Conservation (phyloP, 2,113 vertebrate species). For the Sminthopsis crassicaudata region DNA sequence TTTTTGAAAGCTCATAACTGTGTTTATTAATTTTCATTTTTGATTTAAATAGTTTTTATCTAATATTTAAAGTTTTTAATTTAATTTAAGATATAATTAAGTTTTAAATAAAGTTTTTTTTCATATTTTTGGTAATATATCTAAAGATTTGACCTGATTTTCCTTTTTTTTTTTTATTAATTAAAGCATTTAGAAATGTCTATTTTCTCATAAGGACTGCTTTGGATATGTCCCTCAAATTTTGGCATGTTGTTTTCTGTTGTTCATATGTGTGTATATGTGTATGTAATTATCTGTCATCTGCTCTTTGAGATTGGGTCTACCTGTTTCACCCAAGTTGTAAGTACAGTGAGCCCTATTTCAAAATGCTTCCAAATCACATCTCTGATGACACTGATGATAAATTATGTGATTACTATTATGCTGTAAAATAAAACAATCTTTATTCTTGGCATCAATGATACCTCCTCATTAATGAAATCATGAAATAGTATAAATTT, state of each 20-base stretch:
- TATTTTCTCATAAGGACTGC: not conserved
- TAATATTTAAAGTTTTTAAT: not conserved
- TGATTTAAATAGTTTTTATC: not conserved
- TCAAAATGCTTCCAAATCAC: not conserved
- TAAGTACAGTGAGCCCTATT: not conserved
- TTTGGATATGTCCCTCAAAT: not conserved
- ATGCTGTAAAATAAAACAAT: slow-evolving; percentile 25
- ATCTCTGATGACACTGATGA: slow-evolving; percentile 12
- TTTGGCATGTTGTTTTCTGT: not conserved
- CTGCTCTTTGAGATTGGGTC: not conserved
- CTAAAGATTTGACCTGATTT: not conserved
- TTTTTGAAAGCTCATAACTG: not conserved
- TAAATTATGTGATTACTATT: slow-evolving; percentile 36
- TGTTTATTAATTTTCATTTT: not conserved
- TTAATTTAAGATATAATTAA: not conserved
- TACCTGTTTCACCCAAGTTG: not conserved
- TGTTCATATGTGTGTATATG: not conserved
- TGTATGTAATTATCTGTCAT: not conserved
- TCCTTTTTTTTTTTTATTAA: not conserved
- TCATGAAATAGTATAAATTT: slow-evolving; percentile 46
- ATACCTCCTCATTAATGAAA: slow-evolving; percentile 58
- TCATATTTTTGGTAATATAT: not conserved
- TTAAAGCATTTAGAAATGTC: not conserved
- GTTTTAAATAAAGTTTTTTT: not conserved
- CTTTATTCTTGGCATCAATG: slow-evolving; percentile 36